phyloP scores from a whole-genome alignment of 2,113 vertebrate species.

The Sturnira hondurensis region DNA sequence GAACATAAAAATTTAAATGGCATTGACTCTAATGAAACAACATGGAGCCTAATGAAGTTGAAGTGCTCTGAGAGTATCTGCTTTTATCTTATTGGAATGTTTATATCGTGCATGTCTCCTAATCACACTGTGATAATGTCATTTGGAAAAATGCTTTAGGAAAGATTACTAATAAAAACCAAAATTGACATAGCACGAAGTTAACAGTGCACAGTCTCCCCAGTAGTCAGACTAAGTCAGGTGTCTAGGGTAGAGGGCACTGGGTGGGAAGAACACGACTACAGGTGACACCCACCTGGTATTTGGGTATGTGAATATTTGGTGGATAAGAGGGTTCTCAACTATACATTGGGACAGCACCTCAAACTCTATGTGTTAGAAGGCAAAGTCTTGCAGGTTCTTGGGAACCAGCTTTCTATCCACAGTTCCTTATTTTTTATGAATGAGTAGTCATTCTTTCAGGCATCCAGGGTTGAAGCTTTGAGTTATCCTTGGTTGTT shows the following conservation, averaged over 20 bases:
- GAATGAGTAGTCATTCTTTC: not conserved
- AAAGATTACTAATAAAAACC: slow-evolving; percentile 67
- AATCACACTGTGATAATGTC: slow-evolving; percentile 77
- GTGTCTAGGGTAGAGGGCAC: not conserved
- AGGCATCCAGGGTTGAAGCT: not conserved
- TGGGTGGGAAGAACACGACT: not conserved
- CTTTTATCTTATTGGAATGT: slow-evolving; percentile 83
- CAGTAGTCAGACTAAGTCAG: not conserved
- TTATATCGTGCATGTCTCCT: slow-evolving; percentile 80
- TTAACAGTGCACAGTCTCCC: not conserved
- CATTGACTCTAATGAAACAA: slow-evolving; percentile 83
- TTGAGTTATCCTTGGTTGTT: not conserved
- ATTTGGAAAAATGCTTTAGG: slow-evolving; percentile 72
- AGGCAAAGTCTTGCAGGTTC: not conserved
- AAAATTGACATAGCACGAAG: not conserved
- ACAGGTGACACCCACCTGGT: not conserved
- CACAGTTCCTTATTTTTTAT: not conserved
- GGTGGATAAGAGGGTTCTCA: not conserved
- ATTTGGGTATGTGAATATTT: not conserved
- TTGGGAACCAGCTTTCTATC: not conserved
- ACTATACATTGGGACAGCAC: not conserved
- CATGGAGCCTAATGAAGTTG: slow-evolving; percentile 81
- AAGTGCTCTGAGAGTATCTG: slow-evolving; percentile 69
- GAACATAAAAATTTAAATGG: slow-evolving; percentile 82
- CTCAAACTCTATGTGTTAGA: not conserved